Percentiles rank a stretch among this genome's conserved stretches.
Evolutionary conservation across 2,113 vertebrate species (phyloP).

Genomic region (Cyprinodon brontotheroides): DNA sequence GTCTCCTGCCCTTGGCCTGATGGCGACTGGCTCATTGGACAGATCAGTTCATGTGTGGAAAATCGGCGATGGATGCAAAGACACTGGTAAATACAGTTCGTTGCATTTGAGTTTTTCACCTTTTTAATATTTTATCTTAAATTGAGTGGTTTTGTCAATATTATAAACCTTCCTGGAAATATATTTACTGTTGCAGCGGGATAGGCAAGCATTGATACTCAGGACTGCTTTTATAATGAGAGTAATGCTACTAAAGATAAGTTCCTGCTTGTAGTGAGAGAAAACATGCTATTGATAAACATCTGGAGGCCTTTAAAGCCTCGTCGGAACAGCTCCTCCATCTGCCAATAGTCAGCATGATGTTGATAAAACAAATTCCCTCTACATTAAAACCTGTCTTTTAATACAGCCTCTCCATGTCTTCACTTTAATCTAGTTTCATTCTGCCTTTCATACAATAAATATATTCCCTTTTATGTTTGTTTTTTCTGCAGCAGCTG

Average conservation of each 20-base stretch:
- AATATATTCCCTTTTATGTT: conserved; percentile 56
- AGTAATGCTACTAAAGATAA: conserved; percentile 13
- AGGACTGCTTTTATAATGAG: conserved; percentile 37
- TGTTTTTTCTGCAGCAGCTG: conserved; percentile 37
- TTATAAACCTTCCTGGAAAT: neutral
- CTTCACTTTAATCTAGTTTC: conserved; percentile 40
- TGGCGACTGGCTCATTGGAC: conserved; percentile 92
- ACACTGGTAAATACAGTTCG: conserved; percentile 75
- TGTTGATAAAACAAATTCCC: conserved; percentile 54
- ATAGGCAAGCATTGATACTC: conserved; percentile 33
- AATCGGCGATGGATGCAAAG: conserved; percentile 69
- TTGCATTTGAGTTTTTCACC: neutral
- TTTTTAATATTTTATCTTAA: neutral
- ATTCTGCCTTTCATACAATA: conserved; percentile 38
- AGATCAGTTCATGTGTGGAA: conserved; percentile 89
- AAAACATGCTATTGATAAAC: conserved; percentile 38
- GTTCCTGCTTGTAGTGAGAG: conserved; percentile 40
- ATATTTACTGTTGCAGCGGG: conserved; percentile 48
- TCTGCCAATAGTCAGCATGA: conserved; percentile 36
- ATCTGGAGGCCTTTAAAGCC: conserved; percentile 50
- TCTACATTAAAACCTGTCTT: conserved; percentile 26
- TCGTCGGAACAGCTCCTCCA: conserved; percentile 19
- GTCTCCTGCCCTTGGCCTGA: conserved; percentile 79
- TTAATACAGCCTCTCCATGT: conserved; percentile 3
- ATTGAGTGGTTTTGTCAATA: no score